Conservation (phyloP, 2,888 invertebrate species). For the Sicus ferrugineus region DNA sequence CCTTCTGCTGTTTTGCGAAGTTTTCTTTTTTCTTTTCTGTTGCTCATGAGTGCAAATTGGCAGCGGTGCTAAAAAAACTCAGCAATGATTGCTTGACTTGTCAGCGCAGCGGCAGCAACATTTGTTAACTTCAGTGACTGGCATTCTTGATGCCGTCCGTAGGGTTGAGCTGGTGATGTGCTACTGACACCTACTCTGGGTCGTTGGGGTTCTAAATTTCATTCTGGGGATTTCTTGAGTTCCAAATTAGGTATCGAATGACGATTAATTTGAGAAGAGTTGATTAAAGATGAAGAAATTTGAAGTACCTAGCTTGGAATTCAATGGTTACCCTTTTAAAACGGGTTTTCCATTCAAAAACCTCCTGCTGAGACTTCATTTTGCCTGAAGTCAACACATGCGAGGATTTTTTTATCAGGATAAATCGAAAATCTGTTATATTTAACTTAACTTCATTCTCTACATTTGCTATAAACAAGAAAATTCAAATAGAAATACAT, state of each 20-base stretch:
- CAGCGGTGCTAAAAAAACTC: background rate
- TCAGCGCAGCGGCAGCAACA: constrained; percentile 3
- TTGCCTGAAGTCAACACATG: background rate
- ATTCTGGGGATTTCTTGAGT: background rate
- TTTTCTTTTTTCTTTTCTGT: background rate
- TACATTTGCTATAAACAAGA: too few species aligned
- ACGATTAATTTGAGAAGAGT: too few species aligned
- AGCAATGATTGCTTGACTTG: constrained; percentile 12
- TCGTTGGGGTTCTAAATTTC: background rate
- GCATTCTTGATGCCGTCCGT: background rate
- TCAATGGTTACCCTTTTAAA: too few species aligned
- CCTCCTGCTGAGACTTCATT: background rate
- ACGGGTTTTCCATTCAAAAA: background rate
- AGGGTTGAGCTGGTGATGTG: background rate
- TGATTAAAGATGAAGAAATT: too few species aligned
- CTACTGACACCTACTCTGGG: background rate
- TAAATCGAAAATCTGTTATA: too few species aligned
- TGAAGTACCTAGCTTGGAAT: too few species aligned
- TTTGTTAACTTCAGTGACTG: constrained; percentile 25
- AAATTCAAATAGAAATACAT: too few species aligned
- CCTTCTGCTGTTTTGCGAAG: background rate
- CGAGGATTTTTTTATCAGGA: background rate
- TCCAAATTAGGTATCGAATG: too few species aligned
- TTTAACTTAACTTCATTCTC: too few species aligned
- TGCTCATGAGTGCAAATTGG: too few species aligned